These are phyloP conservation scores for Conchocele bisecta DNA, from an alignment of 2,888 invertebrate species.

Conservation along the genomic window DNA sequence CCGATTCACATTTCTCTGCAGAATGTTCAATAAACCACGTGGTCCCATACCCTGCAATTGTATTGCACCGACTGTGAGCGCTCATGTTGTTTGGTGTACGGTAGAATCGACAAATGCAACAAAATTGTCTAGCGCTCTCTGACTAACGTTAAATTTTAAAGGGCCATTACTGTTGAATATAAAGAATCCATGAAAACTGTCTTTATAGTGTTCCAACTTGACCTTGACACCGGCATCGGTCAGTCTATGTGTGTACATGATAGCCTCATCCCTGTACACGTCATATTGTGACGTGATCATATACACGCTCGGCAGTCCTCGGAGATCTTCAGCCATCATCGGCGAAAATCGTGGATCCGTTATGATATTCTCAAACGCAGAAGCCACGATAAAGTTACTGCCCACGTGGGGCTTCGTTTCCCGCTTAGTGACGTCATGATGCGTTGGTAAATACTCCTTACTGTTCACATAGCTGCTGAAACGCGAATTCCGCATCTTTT, in stretches of 20 bases:
- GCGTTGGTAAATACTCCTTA: conserved; percentile 54
- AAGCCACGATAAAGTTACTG: conserved; percentile 52
- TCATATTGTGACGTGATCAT: conserved; percentile 82
- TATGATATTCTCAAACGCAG: conserved; percentile 52
- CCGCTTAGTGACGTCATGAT: conserved; percentile 61
- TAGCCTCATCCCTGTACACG: conserved; percentile 82
- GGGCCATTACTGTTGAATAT: conserved; percentile 68
- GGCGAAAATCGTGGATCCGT: conserved; percentile 77
- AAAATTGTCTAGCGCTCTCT: conserved; percentile 63
- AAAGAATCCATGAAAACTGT: conserved; percentile 77
- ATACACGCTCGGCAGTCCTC: conserved; percentile 77
- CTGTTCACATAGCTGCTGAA: conserved; percentile 60
- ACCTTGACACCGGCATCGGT: conserved; percentile 72
- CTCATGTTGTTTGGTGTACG: conserved; percentile 5
- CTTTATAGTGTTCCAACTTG: conserved; percentile 69
- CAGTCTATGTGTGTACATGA: conserved; percentile 80
- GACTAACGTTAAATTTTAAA: conserved; percentile 62
- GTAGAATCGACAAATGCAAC: conserved; percentile 52
- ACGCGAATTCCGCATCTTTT: conserved; percentile 37
- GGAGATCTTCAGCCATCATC: conserved; percentile 75
- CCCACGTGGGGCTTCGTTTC: conserved; percentile 42
- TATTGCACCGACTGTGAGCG: too few species aligned
- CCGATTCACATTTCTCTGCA: too few species aligned
- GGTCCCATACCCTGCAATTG: too few species aligned
- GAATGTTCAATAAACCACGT: too few species aligned